These are phyloP conservation scores for Ichneumoninae sp. DNA, from an alignment of 2,888 invertebrate species.

Conservation along the genomic window DNA sequence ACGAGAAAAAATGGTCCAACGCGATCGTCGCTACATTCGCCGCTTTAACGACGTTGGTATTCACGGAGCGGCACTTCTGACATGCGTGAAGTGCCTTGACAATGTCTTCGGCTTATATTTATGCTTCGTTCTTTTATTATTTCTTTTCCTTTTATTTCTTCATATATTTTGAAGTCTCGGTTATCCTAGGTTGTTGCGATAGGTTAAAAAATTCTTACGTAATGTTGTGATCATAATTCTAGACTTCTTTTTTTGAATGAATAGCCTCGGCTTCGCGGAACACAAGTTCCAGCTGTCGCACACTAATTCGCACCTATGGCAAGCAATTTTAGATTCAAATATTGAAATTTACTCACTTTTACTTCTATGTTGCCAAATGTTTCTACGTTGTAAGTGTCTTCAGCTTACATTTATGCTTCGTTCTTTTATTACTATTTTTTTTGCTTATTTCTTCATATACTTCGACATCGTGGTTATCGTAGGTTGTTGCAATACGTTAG, in stretches of 20 bases:
- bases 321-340: background rate
- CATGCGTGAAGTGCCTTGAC: slow-evolving; percentile 7
- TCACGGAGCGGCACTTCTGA: background rate
- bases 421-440: background rate
- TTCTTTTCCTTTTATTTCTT: background rate
- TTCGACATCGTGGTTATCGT: background rate
- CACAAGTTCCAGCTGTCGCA: background rate
- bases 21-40: slow-evolving; percentile 14
- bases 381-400: background rate
- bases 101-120: background rate
- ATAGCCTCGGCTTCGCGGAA: background rate
- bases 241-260: background rate
- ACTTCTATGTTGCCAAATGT: background rate
- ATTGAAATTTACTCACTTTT: background rate
- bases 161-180: background rate
- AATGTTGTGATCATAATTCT: background rate
- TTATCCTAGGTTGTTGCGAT: slow-evolving; percentile 5
- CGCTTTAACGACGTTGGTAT: slow-evolving; percentile 11
- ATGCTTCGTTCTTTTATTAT: background rate
- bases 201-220: slow-evolving; percentile 1
- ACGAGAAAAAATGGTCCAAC: slow-evolving; percentile 1
- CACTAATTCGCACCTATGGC: background rate
- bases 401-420: background rate
- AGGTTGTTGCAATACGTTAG: background rate
- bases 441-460: background rate